These are phyloP conservation scores for Folsomia candida DNA, from an alignment of 2,888 invertebrate species.

Conservation along the genomic window DNA sequence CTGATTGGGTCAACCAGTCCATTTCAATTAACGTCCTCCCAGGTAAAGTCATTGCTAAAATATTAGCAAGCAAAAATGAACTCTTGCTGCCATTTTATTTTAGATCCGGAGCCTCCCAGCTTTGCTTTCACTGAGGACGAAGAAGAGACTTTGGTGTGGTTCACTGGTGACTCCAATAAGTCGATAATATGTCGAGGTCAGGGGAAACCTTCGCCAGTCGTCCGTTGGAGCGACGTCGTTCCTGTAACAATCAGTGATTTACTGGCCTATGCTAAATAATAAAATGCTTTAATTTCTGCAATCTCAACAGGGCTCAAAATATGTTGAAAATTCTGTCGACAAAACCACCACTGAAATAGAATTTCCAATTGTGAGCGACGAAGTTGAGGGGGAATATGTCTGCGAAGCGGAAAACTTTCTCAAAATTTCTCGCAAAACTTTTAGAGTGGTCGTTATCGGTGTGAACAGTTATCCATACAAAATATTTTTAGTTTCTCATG, in stretches of 20 bases:
- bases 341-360: slow-evolving; percentile 6
- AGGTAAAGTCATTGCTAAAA: slow-evolving; percentile 5
- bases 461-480: too few relatives aligned
- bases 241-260: neutral
- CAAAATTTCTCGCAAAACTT: neutral
- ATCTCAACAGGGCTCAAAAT: neutral
- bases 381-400: slow-evolving; percentile 13
- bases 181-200: neutral
- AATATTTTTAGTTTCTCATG: too few relatives aligned
- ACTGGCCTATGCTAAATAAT: neutral
- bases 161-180: neutral
- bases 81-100: too few relatives aligned
- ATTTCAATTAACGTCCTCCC: neutral
- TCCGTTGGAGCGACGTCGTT: neutral
- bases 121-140: neutral
- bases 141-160: neutral
- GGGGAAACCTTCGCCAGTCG: neutral
- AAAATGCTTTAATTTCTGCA: neutral
- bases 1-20: slow-evolving; percentile 31
- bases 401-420: slow-evolving; percentile 24
- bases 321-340: neutral
- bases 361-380: slow-evolving; percentile 15
- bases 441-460: slow-evolving; percentile 26
- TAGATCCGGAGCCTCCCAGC: neutral
- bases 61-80: too few relatives aligned